Percentiles rank a stretch among this genome's conserved stretches.
These are phyloP conservation scores for Colistium nudipinnis DNA, from an alignment of 2,113 vertebrate species.

Conservation along the genomic window DNA sequence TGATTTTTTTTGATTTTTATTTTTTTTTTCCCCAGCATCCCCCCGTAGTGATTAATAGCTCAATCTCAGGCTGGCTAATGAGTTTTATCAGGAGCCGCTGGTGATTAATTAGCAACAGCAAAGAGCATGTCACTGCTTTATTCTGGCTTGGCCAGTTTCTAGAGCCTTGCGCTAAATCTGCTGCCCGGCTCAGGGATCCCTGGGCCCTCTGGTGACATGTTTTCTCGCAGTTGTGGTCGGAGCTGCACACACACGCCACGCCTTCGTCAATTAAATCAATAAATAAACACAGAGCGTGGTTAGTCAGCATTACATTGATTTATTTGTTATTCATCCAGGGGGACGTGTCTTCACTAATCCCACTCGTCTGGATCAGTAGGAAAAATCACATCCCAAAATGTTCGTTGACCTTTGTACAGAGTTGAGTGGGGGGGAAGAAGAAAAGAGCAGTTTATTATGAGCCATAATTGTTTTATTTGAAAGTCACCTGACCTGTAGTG, in stretches of 20 bases:
- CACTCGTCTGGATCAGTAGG: not conserved
- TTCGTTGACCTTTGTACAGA: too few species aligned
- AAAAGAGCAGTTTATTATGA: too few species aligned
- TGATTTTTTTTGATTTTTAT: too few species aligned
- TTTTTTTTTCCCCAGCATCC: too few species aligned
- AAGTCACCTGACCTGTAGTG: not conserved
- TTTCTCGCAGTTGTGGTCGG: conserved; percentile 26
- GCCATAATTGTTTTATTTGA: not conserved
- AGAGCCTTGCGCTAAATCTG: conserved; percentile 42
- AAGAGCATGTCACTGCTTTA: conserved; percentile 65
- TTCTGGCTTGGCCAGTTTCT: conserved; percentile 59
- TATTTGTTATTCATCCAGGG: not conserved
- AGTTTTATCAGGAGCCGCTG: conserved; percentile 77
- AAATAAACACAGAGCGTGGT: not conserved
- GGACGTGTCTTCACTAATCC: not conserved
- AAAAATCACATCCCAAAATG: not conserved
- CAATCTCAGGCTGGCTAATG: conserved; percentile 72
- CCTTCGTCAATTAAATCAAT: conserved; percentile 7
- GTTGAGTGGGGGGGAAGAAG: too few species aligned
- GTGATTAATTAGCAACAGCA: conserved; percentile 79
- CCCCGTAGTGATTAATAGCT: conserved; percentile 75
- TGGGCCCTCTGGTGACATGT: conserved; percentile 50
- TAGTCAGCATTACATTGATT: not conserved
- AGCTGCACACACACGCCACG: conserved; percentile 14
- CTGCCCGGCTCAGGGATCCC: conserved; percentile 35